These are phyloP conservation scores for Pristionchus entomophagus DNA, from an alignment of 2,888 invertebrate genomes.

Conservation along the genomic window DNA sequence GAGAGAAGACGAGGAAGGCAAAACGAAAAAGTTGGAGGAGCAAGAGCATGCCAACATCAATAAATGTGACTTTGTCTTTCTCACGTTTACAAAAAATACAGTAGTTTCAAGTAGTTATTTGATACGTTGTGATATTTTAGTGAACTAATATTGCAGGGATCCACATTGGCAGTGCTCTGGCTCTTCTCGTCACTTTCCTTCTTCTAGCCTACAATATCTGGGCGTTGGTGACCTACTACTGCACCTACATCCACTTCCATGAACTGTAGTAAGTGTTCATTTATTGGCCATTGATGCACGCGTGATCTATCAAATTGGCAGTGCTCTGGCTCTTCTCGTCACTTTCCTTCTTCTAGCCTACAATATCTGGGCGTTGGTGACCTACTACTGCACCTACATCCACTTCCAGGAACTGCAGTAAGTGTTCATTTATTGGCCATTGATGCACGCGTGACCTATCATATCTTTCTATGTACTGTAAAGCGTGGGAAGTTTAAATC, in stretches of 20 bases:
- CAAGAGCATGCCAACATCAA: not conserved
- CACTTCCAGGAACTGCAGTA: constrained; percentile 5
- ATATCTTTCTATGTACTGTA: too few species aligned
- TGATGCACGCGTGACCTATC: too few species aligned
- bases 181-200: not conserved
- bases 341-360: not conserved
- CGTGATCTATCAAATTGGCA: too few species aligned
- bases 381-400: not conserved
- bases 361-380: not conserved
- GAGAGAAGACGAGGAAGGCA: not conserved
- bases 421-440: too few species aligned
- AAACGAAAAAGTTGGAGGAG: not conserved
- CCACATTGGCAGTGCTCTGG: too few species aligned
- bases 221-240: not conserved
- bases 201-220: not conserved
- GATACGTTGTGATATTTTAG: too few species aligned
- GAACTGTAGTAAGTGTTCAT: not conserved
- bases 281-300: too few species aligned
- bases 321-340: not conserved
- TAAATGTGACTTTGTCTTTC: too few species aligned
- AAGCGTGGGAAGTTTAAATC: too few species aligned
- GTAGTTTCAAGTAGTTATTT: too few species aligned
- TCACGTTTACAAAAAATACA: too few species aligned
- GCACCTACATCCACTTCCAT: not conserved
- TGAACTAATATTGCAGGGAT: too few species aligned